phyloP scores from a whole-genome alignment of 2,888 invertebrate species.

The Fragum whitleyi region DNA sequence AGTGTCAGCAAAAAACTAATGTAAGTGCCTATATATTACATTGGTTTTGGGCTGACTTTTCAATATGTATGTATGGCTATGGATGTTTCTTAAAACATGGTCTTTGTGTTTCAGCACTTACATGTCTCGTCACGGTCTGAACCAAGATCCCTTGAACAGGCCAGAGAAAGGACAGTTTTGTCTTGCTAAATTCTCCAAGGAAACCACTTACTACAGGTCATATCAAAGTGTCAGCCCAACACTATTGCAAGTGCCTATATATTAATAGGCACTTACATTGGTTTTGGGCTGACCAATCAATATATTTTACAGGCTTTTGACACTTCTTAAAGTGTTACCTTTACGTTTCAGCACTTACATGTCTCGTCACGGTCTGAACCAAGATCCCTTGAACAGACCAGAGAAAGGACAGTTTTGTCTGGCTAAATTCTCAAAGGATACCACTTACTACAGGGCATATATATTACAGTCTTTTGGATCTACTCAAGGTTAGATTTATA shows the following conservation, averaged over 20 bases:
- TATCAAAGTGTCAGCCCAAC: too few species aligned
- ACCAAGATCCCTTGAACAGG: conserved; percentile 17
- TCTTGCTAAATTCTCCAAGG: conserved; percentile 91
- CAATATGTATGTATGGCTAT: conserved; percentile 87
- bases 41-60: too few species aligned
- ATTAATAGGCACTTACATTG: too few species aligned
- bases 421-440: conserved; percentile 92
- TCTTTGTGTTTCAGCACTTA: background rate
- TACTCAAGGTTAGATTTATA: too few species aligned
- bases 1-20: too few species aligned
- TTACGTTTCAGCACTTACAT: conserved; percentile 21
- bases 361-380: conserved; percentile 23
- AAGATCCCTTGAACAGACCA: conserved; percentile 31
- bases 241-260: too few species aligned
- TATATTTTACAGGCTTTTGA: conserved; percentile 86
- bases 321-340: background rate
- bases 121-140: conserved; percentile 36
- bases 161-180: conserved; percentile 62
- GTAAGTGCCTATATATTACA: too few species aligned
- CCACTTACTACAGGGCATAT: conserved; percentile 91
- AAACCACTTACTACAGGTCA: conserved; percentile 92
- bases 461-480: conserved; percentile 84
- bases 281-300: too few species aligned
- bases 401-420: conserved; percentile 66
- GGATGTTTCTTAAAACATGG: background rate